phyloP scores from a whole-genome alignment of 2,113 vertebrate species.

The Antennarius striatus region DNA sequence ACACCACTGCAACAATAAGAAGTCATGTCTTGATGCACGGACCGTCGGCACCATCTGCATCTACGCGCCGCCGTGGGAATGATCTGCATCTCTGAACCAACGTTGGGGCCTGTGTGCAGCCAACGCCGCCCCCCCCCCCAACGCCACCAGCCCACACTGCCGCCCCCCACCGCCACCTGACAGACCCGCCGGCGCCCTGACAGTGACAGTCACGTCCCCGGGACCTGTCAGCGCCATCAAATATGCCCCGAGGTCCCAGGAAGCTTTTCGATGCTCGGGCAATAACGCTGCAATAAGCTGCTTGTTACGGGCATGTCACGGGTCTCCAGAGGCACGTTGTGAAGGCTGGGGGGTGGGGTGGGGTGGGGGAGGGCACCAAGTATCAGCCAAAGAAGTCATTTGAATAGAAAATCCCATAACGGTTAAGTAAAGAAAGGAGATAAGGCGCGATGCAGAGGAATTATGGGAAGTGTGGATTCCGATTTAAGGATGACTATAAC shows the following conservation, averaged over 20 bases:
- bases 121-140: background rate
- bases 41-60: constrained; percentile 22
- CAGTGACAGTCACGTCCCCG: constrained; percentile 56
- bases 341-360: constrained; percentile 26
- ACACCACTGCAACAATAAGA: constrained; percentile 28
- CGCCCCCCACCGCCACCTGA: constrained; percentile 26
- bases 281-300: constrained; percentile 68
- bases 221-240: constrained; percentile 64
- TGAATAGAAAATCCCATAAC: constrained; percentile 31
- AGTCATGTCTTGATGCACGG: constrained; percentile 43
- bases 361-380: constrained; percentile 6
- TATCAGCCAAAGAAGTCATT: constrained; percentile 36
- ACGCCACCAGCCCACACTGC: background rate
- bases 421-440: constrained; percentile 16
- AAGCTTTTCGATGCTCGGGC: constrained; percentile 49
- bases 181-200: constrained; percentile 44
- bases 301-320: constrained; percentile 56
- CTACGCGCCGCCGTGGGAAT: background rate
- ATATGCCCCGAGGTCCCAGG: constrained; percentile 48
- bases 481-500: constrained; percentile 13
- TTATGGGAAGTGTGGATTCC: background rate
- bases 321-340: constrained; percentile 30
- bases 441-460: constrained; percentile 23
- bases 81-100: constrained; percentile 16
- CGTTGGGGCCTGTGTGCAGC: background rate